These are phyloP conservation scores for Brachyrhaphis roseni DNA, from an alignment of 2,797 vertebrate genomes.

Conservation along the genomic window DNA sequence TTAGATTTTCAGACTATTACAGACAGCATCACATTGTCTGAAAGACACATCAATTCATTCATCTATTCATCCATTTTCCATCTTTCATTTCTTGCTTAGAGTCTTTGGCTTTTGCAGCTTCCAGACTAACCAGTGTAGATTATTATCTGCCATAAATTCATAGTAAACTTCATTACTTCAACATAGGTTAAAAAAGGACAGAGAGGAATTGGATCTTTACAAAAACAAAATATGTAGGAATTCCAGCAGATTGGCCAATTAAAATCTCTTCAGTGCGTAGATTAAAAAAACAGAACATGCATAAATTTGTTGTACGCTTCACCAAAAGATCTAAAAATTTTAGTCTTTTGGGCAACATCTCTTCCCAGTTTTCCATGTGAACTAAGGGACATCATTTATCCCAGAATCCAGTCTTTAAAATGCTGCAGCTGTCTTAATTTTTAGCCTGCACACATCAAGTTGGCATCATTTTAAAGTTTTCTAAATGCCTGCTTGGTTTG, in stretches of 20 bases:
- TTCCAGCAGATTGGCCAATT: background rate
- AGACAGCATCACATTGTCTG: background rate
- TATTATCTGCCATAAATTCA: background rate
- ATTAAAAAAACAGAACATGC: background rate
- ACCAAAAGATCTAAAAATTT: background rate
- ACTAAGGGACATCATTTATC: background rate
- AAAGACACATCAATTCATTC: background rate
- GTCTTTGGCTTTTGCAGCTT: background rate
- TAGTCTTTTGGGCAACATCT: background rate
- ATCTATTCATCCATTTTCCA: background rate
- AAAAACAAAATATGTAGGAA: background rate
- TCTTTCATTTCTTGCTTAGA: background rate
- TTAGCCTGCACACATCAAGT: background rate
- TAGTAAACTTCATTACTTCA: background rate
- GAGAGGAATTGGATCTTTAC: background rate
- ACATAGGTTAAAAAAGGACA: background rate
- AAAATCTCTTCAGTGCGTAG: background rate
- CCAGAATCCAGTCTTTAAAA: background rate
- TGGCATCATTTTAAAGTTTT: background rate
- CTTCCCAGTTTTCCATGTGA: background rate
- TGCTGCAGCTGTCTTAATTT: background rate
- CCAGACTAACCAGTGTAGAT: background rate
- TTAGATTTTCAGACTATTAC: background rate
- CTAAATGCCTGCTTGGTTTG: background rate
- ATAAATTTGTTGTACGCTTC: background rate